Conservation (phyloP, 2,113 vertebrate species). For the Anoplopoma fimbria region DNA sequence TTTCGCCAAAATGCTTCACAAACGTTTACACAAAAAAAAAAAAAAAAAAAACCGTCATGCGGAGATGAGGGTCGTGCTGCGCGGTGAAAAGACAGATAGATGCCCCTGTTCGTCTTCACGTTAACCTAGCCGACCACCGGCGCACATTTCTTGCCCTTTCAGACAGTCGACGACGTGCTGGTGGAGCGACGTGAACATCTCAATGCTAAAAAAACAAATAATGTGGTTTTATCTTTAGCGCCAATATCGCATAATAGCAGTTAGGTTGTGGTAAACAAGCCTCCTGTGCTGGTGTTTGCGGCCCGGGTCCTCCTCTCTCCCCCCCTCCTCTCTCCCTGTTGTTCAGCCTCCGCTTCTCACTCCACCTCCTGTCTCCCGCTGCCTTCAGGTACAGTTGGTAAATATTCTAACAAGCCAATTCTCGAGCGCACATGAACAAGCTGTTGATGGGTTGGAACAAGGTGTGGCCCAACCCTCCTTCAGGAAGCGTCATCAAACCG, state of each 20-base stretch:
- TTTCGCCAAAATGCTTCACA: conserved; percentile 3
- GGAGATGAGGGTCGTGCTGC: conserved; percentile 29
- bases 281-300: background rate
- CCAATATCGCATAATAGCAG: background rate
- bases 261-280: conserved; percentile 8
- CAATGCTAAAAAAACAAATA: background rate
- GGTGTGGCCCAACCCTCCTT: background rate
- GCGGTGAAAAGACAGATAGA: conserved; percentile 24
- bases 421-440: background rate
- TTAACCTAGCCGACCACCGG: conserved; percentile 27
- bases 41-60: conserved; percentile 58
- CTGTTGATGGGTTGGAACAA: background rate
- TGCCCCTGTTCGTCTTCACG: conserved; percentile 49
- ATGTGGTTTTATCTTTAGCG: background rate
- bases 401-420: background rate
- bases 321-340: conserved; percentile 9
- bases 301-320: conserved; percentile 27
- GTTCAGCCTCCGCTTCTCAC: conserved; percentile 35
- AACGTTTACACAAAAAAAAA: background rate
- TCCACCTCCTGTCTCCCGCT: conserved; percentile 34
- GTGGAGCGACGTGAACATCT: conserved; percentile 6
- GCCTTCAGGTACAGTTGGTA: conserved; percentile 54
- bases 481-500: background rate
- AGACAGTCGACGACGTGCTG: background rate
- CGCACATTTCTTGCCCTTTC: background rate